Percentiles rank a stretch among this genome's conserved stretches.
These are phyloP conservation scores for Paraescarpia echinospica DNA, from an alignment of 1,140 invertebrate genomes.

Conservation along the genomic window DNA sequence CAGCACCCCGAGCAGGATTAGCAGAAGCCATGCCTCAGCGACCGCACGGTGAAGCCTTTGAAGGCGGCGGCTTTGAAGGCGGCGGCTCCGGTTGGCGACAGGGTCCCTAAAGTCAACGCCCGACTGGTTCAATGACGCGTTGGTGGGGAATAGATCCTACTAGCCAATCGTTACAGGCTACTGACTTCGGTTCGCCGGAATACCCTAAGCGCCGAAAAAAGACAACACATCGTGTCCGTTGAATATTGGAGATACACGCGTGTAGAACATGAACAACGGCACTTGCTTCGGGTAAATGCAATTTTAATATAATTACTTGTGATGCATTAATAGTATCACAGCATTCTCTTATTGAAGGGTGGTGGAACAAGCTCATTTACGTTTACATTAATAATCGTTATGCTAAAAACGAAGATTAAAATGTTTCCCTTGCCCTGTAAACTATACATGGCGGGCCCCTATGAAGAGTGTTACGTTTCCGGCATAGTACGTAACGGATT, in stretches of 20 bases:
- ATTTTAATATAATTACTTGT: not conserved
- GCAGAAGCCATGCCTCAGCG: not conserved
- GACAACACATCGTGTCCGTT: not conserved
- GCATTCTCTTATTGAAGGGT: not conserved
- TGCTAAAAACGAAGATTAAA: not conserved
- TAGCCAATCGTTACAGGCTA: not conserved
- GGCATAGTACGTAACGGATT: too few relatives aligned
- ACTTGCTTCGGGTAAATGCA: not conserved
- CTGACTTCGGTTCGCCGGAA: not conserved
- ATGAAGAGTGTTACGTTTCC: too few relatives aligned
- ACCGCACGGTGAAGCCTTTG: not conserved
- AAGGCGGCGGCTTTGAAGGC: not conserved
- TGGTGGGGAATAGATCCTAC: not conserved
- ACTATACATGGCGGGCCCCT: not conserved
- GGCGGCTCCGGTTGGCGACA: not conserved
- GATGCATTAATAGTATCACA: not conserved
- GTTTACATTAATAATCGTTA: not conserved
- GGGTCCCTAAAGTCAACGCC: not conserved
- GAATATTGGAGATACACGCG: not conserved
- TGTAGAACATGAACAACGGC: not conserved
- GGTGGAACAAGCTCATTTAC: not conserved
- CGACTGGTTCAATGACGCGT: not conserved
- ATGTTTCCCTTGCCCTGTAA: not conserved
- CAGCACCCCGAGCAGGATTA: not conserved
- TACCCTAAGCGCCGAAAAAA: not conserved